phyloP scores from a whole-genome alignment of 2,888 invertebrate species.

The Ariolimax columbianus region DNA sequence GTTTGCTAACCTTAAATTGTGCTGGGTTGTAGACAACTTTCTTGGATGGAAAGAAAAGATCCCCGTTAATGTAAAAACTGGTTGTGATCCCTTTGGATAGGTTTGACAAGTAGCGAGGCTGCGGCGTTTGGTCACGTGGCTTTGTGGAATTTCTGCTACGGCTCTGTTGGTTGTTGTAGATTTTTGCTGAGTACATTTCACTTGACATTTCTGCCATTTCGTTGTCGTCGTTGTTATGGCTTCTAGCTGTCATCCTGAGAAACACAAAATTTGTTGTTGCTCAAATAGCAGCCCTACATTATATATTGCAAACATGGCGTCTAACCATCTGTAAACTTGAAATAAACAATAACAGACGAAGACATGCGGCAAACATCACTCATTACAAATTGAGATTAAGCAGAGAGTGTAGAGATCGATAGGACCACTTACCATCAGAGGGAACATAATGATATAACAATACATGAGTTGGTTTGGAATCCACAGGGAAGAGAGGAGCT shows the following conservation, averaged over 20 bases:
- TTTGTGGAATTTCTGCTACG: not conserved
- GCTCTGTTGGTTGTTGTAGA: not conserved
- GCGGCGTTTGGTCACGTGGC: conserved; percentile 1
- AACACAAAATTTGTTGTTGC: not conserved
- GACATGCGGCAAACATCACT: too few relatives aligned
- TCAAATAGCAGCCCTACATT: too few relatives aligned
- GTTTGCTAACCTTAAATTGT: conserved; percentile 41
- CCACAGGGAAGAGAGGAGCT: too few relatives aligned
- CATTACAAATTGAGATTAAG: too few relatives aligned
- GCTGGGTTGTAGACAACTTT: conserved; percentile 43
- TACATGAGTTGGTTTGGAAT: too few relatives aligned
- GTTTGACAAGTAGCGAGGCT: conserved; percentile 39
- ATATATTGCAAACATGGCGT: too few relatives aligned
- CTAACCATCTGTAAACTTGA: too few relatives aligned
- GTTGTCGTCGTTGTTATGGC: not conserved
- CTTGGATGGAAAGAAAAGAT: conserved; percentile 43
- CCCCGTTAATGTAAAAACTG: conserved; percentile 52
- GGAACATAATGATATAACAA: too few relatives aligned
- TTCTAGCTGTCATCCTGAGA: not conserved
- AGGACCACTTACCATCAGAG: too few relatives aligned
- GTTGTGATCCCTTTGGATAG: conserved; percentile 21
- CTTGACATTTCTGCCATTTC: not conserved
- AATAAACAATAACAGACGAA: too few relatives aligned
- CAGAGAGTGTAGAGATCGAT: too few relatives aligned
- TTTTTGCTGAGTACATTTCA: not conserved